Evolutionary conservation across 2,113 vertebrate genomes (phyloP), one percentile per base, ranked within the genome.

Genomic region (Passer domesticus): DNA sequence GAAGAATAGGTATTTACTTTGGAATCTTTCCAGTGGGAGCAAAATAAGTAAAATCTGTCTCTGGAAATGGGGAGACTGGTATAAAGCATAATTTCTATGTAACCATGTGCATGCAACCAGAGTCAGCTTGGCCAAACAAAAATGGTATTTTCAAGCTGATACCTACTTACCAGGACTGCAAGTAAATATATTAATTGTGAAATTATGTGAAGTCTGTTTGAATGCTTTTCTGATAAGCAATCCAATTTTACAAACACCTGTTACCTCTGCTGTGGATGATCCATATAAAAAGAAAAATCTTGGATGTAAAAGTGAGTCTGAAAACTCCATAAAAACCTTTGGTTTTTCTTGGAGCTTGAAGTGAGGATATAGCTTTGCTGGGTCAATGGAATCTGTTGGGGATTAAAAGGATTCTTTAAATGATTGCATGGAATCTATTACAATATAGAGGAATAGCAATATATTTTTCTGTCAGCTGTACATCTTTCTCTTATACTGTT

Each of bases 1-100:
- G 72, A 88, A 89, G 69, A 87, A 84, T 89, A 81, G 24, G 11
- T 85, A 87, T 93, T 93, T 92, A 64, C 44, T 79, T 78, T 72
- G 87, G 84, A 82, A 89, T 76, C 27, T 69, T 95, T 94, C 74
- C 84, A 94, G 44, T 19, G 53, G 56, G 62, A 93, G 23, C 13
- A 89, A 63, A 87, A 90, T 60, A 78, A 31, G 8, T 59, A 63
- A 84, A 84, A 79, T 70, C n/a, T 79, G 19, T 72, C 79, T 84
- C 41, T 37, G 55, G 56, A 79, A 93, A 64, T 11, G 1, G 1
- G 19, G 23, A 79, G 24, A 85, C 35, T 47, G 53, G 19, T 82
- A 49, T 59, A 78, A 92, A 82, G 13, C 56, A 80, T 74, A 1
- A 23, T 81, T 94, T 90, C 50, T 44, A 3, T 76, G 19, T 87